Conservation (phyloP, 2,888 invertebrate genomes). For the Polydrusus cervinus region DNA sequence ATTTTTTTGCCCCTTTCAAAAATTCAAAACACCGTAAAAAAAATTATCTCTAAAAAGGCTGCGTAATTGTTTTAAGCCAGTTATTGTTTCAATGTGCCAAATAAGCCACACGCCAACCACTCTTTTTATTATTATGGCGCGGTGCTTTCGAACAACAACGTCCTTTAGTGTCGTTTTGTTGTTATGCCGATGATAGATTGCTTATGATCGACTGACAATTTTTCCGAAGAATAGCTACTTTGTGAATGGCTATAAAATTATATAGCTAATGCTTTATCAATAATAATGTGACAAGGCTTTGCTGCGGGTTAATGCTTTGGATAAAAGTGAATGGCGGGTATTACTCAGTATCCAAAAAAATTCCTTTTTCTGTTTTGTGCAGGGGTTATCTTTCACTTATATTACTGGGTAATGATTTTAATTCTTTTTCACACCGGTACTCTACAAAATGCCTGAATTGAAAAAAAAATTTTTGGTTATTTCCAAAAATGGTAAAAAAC, state of each 20-base stretch:
- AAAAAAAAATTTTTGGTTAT: too few relatives aligned
- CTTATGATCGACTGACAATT: slow-evolving; percentile 39
- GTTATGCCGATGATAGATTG: slow-evolving; percentile 36
- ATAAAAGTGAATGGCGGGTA: slow-evolving; percentile 11
- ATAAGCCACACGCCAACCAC: slow-evolving; percentile 26
- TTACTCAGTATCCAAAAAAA: neutral
- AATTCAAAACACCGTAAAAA: neutral
- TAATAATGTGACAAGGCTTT: slow-evolving; percentile 29
- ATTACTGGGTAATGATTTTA: too few relatives aligned
- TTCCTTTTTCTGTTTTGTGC: neutral
- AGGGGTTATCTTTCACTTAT: neutral
- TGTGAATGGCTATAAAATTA: slow-evolving; percentile 39
- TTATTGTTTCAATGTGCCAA: slow-evolving; percentile 24
- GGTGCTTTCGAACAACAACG: slow-evolving; percentile 34
- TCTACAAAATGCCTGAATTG: too few relatives aligned
- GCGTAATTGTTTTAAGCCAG: slow-evolving; percentile 17
- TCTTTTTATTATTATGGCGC: slow-evolving; percentile 36
- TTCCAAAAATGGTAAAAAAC: too few relatives aligned
- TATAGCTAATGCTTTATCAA: slow-evolving; percentile 43
- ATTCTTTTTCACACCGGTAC: too few relatives aligned
- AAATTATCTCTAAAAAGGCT: neutral
- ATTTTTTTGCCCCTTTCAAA: too few relatives aligned
- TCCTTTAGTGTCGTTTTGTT: slow-evolving; percentile 28
- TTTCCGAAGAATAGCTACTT: slow-evolving; percentile 39
- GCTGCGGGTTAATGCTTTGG: slow-evolving; percentile 16